Evolutionary conservation across 2,888 invertebrate genomes (phyloP), one percentile per base, ranked within the genome.

Genomic region (Pycnomerus fuliginosus): DNA sequence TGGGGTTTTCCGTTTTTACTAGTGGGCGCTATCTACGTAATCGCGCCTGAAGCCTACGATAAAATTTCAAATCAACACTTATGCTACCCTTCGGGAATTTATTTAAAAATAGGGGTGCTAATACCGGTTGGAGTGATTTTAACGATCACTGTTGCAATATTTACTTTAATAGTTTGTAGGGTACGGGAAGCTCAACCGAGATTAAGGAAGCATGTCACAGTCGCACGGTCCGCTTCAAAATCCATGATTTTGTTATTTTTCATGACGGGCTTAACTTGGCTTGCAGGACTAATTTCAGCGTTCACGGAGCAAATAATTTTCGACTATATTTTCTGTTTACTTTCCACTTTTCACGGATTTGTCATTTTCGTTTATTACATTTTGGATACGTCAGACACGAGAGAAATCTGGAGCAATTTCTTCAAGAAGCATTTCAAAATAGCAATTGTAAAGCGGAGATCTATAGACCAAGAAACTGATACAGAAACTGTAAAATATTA

Each of bases 221-320:
- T 10, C 5, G 16, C 17, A 39, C 16, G 23, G 8, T 32, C 10
- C 12, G 14, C 24, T 5, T 11, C 7, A 24, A 39, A 39, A 32
- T 31, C 31, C 2, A 1, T 39, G 22, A 16, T 39, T 39, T 17
- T 39, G 25, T 24, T 39, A 13, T 39, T 39, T 10, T 39, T 39
- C 25, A 17, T 32, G 31, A 39, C 32, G 39, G 32, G 39, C 8
- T 12, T 39, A 3, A 31, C 39, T 16, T 39, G 39, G 39, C 15
- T 23, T 32, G 31, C 32, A 16, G 39, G 31, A 1, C 3, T 39
- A 11, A n/a, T 39, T 2, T 11, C 31, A 1, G 31, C 25, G 8
- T 24, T 31, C 23, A 39, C 24, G 2, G 25, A 32, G 4, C 15
- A 16, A 7, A n/a, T 12, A 3, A 30, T 39, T 11, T 39, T 39